Conservation (phyloP, 1,140 invertebrate genomes). For the Drosophila watanabei region DNA sequence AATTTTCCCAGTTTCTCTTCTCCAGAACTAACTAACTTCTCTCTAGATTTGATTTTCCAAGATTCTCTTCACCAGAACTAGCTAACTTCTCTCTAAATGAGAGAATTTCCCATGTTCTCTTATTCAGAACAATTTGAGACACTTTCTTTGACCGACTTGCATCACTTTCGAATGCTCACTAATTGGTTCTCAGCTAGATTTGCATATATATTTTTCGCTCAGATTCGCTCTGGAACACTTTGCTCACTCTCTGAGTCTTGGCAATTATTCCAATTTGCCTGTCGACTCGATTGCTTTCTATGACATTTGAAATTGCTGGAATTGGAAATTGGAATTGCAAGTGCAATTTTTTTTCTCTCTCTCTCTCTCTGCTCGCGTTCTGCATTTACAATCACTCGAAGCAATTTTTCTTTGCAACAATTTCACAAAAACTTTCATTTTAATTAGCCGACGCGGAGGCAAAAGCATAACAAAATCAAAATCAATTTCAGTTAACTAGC, state of each 20-base stretch:
- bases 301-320: conserved; percentile 51
- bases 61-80: too few relatives aligned
- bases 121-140: not conserved
- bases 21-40: too few relatives aligned
- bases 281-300: conserved; percentile 51
- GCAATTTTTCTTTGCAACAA: conserved; percentile 35
- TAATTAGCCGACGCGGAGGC: conserved; percentile 56
- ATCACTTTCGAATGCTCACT: conserved; percentile 28
- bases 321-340: conserved; percentile 19
- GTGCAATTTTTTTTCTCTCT: conserved; percentile 31
- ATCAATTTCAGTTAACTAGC: conserved; percentile 67
- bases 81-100: not conserved
- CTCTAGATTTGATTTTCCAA: too few relatives aligned
- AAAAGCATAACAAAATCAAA: conserved; percentile 56
- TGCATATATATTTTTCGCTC: not conserved
- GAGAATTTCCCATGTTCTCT: not conserved
- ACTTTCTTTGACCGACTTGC: conserved; percentile 43
- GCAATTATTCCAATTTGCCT: conserved; percentile 53
- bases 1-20: not conserved
- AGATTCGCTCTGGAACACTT: conserved; percentile 15
- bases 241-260: conserved; percentile 24
- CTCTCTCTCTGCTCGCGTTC: conserved; percentile 11
- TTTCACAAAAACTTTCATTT: conserved; percentile 81
- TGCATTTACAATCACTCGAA: conserved; percentile 31
- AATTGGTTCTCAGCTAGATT: conserved; percentile 29